These are phyloP conservation scores for Ditula angustiorana DNA, from an alignment of 2,888 invertebrate genomes.

Conservation along the genomic window DNA sequence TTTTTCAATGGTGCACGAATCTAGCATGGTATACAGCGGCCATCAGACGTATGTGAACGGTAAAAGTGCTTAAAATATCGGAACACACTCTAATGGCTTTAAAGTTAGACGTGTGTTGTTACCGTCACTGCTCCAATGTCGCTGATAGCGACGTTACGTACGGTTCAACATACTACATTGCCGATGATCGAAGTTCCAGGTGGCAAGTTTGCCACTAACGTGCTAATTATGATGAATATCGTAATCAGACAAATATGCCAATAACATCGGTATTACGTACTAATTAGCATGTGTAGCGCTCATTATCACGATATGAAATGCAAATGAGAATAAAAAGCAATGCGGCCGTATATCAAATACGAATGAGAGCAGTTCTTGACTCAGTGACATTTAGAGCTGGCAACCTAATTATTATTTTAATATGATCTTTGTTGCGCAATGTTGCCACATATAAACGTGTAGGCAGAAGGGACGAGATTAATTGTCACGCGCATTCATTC, in stretches of 20 bases:
- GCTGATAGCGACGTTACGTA: too few relatives aligned
- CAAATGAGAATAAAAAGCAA: slow-evolving; percentile 48
- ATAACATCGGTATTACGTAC: slow-evolving; percentile 27
- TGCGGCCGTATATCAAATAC: slow-evolving; percentile 35
- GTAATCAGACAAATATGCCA: slow-evolving; percentile 35
- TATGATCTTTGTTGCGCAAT: slow-evolving; percentile 56
- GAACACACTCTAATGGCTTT: too few relatives aligned
- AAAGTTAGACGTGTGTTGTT: too few relatives aligned
- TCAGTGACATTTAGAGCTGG: slow-evolving; percentile 62
- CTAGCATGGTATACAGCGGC: too few relatives aligned
- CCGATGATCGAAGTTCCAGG: background rate
- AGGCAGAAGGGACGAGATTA: slow-evolving; percentile 52
- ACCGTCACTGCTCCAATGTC: too few relatives aligned
- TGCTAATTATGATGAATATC: slow-evolving; percentile 34
- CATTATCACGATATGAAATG: slow-evolving; percentile 41
- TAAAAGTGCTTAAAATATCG: too few relatives aligned
- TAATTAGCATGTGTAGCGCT: slow-evolving; percentile 31
- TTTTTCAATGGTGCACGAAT: too few relatives aligned
- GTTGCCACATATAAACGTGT: slow-evolving; percentile 54
- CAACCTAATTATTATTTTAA: slow-evolving; percentile 64
- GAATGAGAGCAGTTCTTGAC: slow-evolving; percentile 55
- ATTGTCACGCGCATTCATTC: slow-evolving; percentile 50
- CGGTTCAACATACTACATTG: background rate
- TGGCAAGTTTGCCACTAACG: slow-evolving; percentile 12
- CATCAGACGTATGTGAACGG: too few relatives aligned